Percentiles rank a stretch among this genome's conserved stretches.
phyloP scores from a whole-genome alignment of 2,888 invertebrate genomes.

The Gari tellinella region DNA sequence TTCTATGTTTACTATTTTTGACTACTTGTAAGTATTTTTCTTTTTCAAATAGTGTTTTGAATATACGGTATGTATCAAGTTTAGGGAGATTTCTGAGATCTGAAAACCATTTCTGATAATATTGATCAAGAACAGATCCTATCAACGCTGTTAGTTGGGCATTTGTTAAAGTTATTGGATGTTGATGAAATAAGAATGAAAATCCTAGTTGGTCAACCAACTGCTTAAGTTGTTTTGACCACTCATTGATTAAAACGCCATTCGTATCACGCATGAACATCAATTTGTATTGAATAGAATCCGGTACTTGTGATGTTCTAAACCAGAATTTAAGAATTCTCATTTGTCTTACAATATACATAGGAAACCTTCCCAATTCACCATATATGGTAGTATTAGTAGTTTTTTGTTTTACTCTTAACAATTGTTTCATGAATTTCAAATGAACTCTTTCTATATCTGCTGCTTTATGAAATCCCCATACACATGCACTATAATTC shows the following conservation, averaged over 20 bases:
- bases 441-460: not conserved
- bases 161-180: not conserved
- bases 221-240: too few relatives aligned
- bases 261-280: not conserved
- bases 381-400: not conserved
- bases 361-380: constrained; percentile 4
- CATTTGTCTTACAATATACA: not conserved
- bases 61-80: not conserved
- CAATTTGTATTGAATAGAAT: not conserved
- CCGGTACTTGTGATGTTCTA: not conserved
- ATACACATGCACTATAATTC: not conserved
- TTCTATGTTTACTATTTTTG: too few relatives aligned
- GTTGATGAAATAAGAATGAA: too few relatives aligned
- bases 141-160: not conserved
- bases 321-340: not conserved
- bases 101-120: not conserved
- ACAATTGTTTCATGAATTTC: not conserved
- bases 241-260: not conserved
- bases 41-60: too few relatives aligned
- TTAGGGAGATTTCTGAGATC: not conserved
- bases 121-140: not conserved
- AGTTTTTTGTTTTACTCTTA: not conserved
- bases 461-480: not conserved
- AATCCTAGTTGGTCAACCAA: too few relatives aligned
- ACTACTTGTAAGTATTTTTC: too few relatives aligned